Conservation (phyloP, 2,797 vertebrate species). For the Eidolon dupreanum region DNA sequence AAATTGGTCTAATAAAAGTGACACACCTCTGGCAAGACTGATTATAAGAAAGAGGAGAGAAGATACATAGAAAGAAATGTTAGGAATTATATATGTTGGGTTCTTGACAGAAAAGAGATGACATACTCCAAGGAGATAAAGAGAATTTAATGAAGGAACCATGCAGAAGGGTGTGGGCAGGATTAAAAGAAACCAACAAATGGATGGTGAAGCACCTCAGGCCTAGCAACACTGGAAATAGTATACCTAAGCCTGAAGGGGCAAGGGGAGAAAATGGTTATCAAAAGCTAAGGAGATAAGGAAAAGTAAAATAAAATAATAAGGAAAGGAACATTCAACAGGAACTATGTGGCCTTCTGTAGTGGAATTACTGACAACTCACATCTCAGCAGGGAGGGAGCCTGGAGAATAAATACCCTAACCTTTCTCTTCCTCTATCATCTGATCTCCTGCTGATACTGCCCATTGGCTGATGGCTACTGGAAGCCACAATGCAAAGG, state of each 20-base stretch:
- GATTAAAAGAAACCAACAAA: neutral
- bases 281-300: slow-evolving; percentile 1
- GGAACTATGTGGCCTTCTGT: neutral
- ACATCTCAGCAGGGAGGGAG: neutral
- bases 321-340: slow-evolving; percentile 2
- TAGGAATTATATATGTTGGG: slow-evolving; percentile 4
- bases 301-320: slow-evolving; percentile 3
- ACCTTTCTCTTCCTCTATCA: neutral
- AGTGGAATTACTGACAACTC: neutral
- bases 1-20: slow-evolving; percentile 44
- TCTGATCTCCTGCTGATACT: neutral
- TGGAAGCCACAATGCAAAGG: neutral
- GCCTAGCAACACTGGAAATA: neutral
- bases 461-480: neutral
- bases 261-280: neutral
- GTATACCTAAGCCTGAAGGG: neutral
- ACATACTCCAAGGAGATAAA: neutral
- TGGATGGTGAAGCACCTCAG: neutral
- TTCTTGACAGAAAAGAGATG: slow-evolving; percentile 12
- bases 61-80: neutral
- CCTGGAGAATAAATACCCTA: neutral
- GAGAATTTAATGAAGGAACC: slow-evolving; percentile 22
- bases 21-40: neutral
- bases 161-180: neutral
- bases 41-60: neutral